These are phyloP conservation scores for Plotosus lineatus DNA, from an alignment of 2,113 vertebrate genomes.

Conservation along the genomic window DNA sequence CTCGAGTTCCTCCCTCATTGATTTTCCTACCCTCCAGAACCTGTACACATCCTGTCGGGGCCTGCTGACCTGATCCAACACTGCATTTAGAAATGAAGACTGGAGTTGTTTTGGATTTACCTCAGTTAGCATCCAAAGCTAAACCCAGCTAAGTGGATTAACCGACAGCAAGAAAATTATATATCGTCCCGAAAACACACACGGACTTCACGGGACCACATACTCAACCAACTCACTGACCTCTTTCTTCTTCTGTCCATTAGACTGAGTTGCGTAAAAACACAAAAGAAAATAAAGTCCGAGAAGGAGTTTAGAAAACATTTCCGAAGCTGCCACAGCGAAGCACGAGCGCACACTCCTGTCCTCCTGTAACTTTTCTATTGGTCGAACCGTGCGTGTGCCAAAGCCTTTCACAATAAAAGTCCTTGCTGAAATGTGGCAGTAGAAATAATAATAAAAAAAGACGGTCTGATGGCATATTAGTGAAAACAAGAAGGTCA, in stretches of 20 bases:
- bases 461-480: too few relatives aligned
- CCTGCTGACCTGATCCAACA: too few relatives aligned
- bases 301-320: slow-evolving; percentile 65
- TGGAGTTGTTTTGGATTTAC: not conserved
- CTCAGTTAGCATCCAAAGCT: not conserved
- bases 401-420: slow-evolving; percentile 42
- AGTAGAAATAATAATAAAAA: too few relatives aligned
- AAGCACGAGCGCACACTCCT: not conserved
- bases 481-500: too few relatives aligned
- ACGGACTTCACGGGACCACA: not conserved
- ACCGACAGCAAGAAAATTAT: not conserved
- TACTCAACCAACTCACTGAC: slow-evolving; percentile 57
- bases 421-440: too few relatives aligned
- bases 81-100: not conserved
- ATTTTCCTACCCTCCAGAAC: not conserved
- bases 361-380: slow-evolving; percentile 60
- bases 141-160: slow-evolving; percentile 1
- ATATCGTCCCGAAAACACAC: not conserved
- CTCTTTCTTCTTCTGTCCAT: slow-evolving; percentile 83
- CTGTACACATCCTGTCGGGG: not conserved
- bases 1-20: not conserved
- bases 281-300: slow-evolving; percentile 49
- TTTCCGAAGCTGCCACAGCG: slow-evolving; percentile 42
- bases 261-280: slow-evolving; percentile 46
- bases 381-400: slow-evolving; percentile 50